These are phyloP conservation scores for Metalampra italica DNA, from an alignment of 2,888 invertebrate species.

Conservation along the genomic window DNA sequence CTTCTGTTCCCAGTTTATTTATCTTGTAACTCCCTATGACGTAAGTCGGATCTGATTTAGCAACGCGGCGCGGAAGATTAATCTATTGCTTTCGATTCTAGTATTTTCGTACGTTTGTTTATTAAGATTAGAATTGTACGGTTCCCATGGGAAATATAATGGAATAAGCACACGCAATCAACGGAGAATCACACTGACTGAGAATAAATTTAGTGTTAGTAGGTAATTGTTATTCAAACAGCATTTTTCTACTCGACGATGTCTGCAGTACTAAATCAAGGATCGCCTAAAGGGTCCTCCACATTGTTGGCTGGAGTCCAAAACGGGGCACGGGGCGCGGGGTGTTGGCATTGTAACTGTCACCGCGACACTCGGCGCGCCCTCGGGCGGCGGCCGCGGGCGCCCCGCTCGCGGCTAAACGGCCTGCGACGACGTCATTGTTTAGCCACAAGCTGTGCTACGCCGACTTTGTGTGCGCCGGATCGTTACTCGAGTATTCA, in stretches of 20 bases:
- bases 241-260: constrained; percentile 4
- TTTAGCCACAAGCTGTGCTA: not conserved
- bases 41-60: constrained; percentile 9
- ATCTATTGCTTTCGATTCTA: constrained; percentile 1
- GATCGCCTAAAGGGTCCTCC: constrained; percentile 6
- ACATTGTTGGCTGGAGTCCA: constrained; percentile 7
- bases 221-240: constrained; percentile 2
- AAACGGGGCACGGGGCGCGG: not conserved
- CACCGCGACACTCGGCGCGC: not conserved
- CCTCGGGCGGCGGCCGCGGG: not conserved
- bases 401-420: no score
- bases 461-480: not conserved
- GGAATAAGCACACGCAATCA: not conserved
- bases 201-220: not conserved
- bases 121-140: not conserved
- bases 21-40: constrained; percentile 11
- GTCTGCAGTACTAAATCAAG: constrained; percentile 11
- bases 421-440: not conserved
- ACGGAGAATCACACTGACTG: not conserved
- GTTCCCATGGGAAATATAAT: constrained; percentile 1
- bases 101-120: not conserved
- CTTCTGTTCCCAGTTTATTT: constrained; percentile 9
- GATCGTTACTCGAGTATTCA: no score
- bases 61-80: constrained; percentile 6
- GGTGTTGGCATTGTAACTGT: constrained; percentile 8